These are phyloP conservation scores for Pandemis cinnamomeana DNA, from an alignment of 2,888 invertebrate genomes.

Conservation along the genomic window DNA sequence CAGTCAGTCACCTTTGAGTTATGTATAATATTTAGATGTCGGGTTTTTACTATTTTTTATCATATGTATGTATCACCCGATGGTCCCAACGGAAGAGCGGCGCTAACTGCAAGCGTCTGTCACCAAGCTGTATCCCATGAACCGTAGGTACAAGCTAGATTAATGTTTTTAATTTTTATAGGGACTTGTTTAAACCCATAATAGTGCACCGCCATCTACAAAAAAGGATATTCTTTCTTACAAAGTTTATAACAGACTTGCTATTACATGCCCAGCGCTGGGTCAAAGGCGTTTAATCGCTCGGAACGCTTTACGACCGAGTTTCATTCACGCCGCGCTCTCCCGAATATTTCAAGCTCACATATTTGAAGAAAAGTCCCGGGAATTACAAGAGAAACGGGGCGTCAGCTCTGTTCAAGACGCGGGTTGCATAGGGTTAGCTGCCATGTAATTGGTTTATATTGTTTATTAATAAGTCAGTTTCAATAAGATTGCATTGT, in stretches of 20 bases:
- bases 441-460: no score
- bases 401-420: constrained; percentile 11
- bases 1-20: no score
- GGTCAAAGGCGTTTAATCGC: constrained; percentile 69
- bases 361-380: constrained; percentile 46
- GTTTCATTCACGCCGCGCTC: constrained; percentile 52
- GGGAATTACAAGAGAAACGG: constrained; percentile 40
- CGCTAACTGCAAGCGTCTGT: no score
- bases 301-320: constrained; percentile 69
- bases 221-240: constrained; percentile 32
- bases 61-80: no score
- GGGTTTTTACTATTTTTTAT: no score
- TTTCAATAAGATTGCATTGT: no score
- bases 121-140: no score
- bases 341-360: constrained; percentile 46
- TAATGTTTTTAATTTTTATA: no score
- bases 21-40: no score
- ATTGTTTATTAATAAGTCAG: no score
- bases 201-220: constrained; percentile 24
- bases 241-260: constrained; percentile 41
- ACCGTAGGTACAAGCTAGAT: no score
- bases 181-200: neutral
- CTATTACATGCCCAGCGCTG: constrained; percentile 41
- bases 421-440: neutral
- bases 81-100: no score